phyloP scores from a whole-genome alignment of 2,113 vertebrate species.

The Pelecanoides urinatrix region DNA sequence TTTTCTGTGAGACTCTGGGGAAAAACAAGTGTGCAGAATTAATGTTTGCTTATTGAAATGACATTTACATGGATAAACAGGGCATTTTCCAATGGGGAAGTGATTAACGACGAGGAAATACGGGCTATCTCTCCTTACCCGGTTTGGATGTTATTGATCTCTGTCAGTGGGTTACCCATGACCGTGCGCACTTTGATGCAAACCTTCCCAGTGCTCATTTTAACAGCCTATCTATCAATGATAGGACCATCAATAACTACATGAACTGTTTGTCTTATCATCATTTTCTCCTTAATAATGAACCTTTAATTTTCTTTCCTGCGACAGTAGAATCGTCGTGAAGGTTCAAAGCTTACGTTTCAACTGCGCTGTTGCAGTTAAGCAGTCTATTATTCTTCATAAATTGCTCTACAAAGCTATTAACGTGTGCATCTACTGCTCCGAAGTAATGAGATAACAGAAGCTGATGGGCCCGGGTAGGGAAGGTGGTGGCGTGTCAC shows the following conservation, averaged over 20 bases:
- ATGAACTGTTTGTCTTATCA: neutral
- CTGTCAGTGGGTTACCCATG: neutral
- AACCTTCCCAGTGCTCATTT: neutral
- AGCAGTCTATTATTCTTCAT: neutral
- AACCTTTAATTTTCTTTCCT: neutral
- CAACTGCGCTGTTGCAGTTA: neutral
- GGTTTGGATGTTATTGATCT: neutral
- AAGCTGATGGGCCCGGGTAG: neutral
- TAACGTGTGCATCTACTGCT: neutral
- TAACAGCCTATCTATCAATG: neutral
- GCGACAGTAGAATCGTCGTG: neutral
- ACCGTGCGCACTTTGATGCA: neutral
- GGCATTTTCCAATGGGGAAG: neutral
- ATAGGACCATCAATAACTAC: neutral
- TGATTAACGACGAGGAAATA: neutral
- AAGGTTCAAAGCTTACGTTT: neutral
- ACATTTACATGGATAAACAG: neutral
- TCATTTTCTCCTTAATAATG: neutral
- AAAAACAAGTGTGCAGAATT: neutral
- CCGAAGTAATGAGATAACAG: neutral
- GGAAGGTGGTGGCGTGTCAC: neutral
- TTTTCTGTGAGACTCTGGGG: neutral
- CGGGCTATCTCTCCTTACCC: neutral
- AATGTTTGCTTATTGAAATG: neutral
- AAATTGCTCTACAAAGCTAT: neutral